phyloP scores from a whole-genome alignment of 92 coral and sea anemone genomes.

The Porites evermanni region DNA sequence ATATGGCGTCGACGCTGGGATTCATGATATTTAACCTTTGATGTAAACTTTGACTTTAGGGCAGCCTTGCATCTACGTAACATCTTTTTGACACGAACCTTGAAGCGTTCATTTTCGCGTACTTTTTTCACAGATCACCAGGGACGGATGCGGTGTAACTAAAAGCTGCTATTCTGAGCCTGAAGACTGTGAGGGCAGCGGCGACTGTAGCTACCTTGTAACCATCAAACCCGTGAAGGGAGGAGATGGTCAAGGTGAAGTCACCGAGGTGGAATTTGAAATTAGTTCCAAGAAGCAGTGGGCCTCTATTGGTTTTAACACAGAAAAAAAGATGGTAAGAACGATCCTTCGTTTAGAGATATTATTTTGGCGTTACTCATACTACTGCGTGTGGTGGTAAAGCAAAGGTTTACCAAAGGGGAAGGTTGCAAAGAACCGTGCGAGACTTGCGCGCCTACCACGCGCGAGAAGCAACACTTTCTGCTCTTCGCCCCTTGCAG shows the following conservation, averaged over 20 bases:
- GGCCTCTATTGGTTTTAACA: constrained; percentile 67
- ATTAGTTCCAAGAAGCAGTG: constrained; percentile 62
- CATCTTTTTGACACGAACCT: background rate
- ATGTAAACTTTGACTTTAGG: too few species aligned
- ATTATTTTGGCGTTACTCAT: background rate
- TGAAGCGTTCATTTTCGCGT: background rate
- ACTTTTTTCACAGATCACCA: constrained; percentile 42
- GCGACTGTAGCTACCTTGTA: constrained; percentile 69
- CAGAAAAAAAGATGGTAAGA: constrained; percentile 63
- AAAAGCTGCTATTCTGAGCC: constrained; percentile 84
- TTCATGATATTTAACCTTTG: too few species aligned
- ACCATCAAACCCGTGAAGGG: constrained; percentile 62
- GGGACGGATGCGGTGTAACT: constrained; percentile 52
- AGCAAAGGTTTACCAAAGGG: too few species aligned
- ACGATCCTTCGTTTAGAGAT: background rate
- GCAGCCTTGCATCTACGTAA: too few species aligned
- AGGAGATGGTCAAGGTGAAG: constrained; percentile 5
- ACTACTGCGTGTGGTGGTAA: background rate
- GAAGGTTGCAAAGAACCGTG: too few species aligned
- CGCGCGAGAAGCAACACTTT: too few species aligned
- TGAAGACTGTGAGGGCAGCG: constrained; percentile 56
- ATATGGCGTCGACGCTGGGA: too few species aligned
- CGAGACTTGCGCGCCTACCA: too few species aligned
- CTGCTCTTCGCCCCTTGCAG: too few species aligned
- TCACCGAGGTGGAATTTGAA: constrained; percentile 63